phyloP scores from a whole-genome alignment of 2,888 invertebrate species.

The Patella caerulea region DNA sequence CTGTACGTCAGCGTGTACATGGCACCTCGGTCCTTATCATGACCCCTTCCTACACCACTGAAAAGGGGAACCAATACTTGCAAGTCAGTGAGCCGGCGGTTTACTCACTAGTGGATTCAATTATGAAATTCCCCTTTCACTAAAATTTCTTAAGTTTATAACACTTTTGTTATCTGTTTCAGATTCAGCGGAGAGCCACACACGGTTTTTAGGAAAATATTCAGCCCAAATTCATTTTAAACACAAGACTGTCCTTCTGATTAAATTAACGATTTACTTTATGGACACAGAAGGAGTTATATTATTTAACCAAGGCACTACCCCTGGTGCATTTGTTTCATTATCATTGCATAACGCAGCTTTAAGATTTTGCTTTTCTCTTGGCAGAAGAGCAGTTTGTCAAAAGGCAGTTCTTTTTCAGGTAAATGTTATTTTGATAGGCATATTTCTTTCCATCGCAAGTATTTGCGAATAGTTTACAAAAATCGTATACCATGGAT shows the following conservation, averaged over 20 bases:
- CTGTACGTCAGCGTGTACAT: no score
- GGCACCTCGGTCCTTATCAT: no score
- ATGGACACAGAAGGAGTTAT: conserved; percentile 14
- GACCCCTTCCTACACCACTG: no score
- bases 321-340: conserved; percentile 7
- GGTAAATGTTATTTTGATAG: conserved; percentile 1
- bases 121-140: no score
- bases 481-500: no score
- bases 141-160: no score
- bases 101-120: no score
- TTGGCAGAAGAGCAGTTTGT: background rate
- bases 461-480: no score
- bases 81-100: no score
- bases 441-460: no score
- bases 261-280: conserved; percentile 9
- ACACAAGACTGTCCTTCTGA: background rate
- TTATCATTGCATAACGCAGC: conserved; percentile 8
- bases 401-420: conserved; percentile 10
- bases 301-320: conserved; percentile 15
- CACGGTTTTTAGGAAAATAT: conserved; percentile 13
- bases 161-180: background rate
- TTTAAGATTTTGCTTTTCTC: conserved; percentile 14
- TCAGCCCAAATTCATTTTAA: conserved; percentile 11
- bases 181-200: conserved; percentile 8
- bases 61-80: no score